Evolutionary conservation across 2,113 vertebrate genomes (phyloP).

Genomic region (Serilophus lunatus): DNA sequence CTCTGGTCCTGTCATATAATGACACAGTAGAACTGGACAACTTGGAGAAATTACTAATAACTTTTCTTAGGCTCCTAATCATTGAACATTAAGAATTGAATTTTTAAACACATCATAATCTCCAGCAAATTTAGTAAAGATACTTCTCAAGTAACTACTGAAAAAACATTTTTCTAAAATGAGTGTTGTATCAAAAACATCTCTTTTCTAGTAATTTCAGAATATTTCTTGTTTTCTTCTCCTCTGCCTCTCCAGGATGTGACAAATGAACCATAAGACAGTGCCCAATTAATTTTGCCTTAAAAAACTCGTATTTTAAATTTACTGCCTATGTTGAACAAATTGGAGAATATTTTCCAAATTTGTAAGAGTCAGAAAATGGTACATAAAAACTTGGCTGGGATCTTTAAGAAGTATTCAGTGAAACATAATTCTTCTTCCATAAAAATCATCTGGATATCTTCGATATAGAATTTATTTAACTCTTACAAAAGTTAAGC

Average conservation of each 20-base stretch:
- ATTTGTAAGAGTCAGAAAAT: background rate
- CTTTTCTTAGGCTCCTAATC: background rate
- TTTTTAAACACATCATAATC: background rate
- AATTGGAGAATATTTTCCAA: background rate
- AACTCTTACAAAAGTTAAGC: background rate
- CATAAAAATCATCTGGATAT: background rate
- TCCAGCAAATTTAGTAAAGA: background rate
- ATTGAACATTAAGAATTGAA: background rate
- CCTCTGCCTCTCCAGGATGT: background rate
- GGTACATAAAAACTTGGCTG: background rate
- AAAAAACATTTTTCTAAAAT: background rate
- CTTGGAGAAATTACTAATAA: background rate
- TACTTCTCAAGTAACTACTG: background rate
- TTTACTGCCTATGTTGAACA: background rate
- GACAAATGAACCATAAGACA: background rate
- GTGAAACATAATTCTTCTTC: background rate
- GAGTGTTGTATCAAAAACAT: accelerated
- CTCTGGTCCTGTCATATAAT: background rate
- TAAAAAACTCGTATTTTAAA: background rate
- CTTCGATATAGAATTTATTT: background rate
- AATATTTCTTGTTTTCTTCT: background rate
- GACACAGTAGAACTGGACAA: background rate
- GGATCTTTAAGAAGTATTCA: background rate
- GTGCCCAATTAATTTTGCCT: background rate
- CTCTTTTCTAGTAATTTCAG: background rate